phyloP scores from a whole-genome alignment of 2,888 invertebrate species.

The Drosophila macrospina region DNA sequence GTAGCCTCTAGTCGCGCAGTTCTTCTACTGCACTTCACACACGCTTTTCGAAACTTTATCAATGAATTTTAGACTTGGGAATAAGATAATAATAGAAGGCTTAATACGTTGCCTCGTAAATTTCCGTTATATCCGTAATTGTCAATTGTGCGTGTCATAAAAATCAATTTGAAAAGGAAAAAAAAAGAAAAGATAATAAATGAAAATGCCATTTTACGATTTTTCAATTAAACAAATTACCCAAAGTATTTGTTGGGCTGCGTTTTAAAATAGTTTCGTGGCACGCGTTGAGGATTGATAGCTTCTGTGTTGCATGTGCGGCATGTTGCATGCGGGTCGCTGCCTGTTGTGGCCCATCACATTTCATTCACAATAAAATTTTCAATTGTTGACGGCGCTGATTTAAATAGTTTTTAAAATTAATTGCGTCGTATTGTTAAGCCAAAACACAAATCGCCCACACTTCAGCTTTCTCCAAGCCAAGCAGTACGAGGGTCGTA shows the following conservation, averaged over 20 bases:
- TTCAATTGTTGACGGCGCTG: slow-evolving; percentile 65
- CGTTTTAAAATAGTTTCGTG: slow-evolving; percentile 57
- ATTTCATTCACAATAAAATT: slow-evolving; percentile 66
- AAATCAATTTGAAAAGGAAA: slow-evolving; percentile 65
- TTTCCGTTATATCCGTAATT: slow-evolving; percentile 68
- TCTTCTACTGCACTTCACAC: background rate
- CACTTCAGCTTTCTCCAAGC: slow-evolving; percentile 34
- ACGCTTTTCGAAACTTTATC: slow-evolving; percentile 2
- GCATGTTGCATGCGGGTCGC: slow-evolving; percentile 42
- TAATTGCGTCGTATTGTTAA: slow-evolving; percentile 55
- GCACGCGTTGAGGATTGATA: slow-evolving; percentile 51
- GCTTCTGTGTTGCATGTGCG: background rate
- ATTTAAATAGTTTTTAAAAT: slow-evolving; percentile 77
- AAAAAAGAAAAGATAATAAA: slow-evolving; percentile 14
- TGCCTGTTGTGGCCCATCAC: slow-evolving; percentile 43
- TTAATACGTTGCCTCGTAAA: slow-evolving; percentile 62
- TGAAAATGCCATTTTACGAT: slow-evolving; percentile 73
- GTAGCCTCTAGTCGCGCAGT: background rate
- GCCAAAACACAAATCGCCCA: slow-evolving; percentile 65
- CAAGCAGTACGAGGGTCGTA: slow-evolving; percentile 1
- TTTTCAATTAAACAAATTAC: slow-evolving; percentile 82
- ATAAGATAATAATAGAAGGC: slow-evolving; percentile 42
- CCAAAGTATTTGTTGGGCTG: slow-evolving; percentile 46
- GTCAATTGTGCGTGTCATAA: slow-evolving; percentile 76
- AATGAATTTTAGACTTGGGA: background rate